Evolutionary conservation across 1,140 invertebrate genomes (phyloP).

Genomic region (Cherax quadricarinatus): DNA sequence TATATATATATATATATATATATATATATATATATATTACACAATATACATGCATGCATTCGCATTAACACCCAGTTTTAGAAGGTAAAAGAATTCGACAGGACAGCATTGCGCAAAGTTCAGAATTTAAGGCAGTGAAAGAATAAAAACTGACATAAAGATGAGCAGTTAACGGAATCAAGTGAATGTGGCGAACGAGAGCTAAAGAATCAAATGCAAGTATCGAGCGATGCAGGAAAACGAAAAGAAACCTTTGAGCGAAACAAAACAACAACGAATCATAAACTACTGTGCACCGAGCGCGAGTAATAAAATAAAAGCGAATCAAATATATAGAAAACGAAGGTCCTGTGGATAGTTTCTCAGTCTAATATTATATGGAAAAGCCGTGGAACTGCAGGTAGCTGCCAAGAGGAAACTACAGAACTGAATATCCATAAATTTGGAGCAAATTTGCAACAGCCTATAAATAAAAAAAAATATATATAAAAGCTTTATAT

Average conservation of each 20-base stretch:
- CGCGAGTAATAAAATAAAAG: background rate
- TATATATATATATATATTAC: no score
- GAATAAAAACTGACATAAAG: background rate
- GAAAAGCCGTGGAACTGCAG: background rate
- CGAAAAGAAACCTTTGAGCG: background rate
- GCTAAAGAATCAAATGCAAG: background rate
- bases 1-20: no score
- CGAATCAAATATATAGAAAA: conserved; percentile 1
- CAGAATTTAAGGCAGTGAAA: background rate
- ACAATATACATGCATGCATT: no score
- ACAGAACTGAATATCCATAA: background rate
- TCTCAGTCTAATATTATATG: background rate
- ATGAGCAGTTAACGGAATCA: background rate
- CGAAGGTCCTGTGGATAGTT: background rate
- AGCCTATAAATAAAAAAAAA: background rate
- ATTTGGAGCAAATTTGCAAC: background rate
- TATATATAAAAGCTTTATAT: background rate
- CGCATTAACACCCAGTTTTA: no score
- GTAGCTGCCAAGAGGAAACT: background rate
- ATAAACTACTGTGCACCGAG: background rate
- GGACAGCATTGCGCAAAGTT: no score
- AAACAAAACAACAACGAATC: background rate
- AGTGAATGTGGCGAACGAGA: background rate
- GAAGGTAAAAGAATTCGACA: background rate
- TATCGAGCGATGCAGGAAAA: background rate